Evolutionary conservation across 2,797 vertebrate genomes (phyloP), one percentile per base, ranked within the genome.

Genomic region (Sebastes matsubarae): DNA sequence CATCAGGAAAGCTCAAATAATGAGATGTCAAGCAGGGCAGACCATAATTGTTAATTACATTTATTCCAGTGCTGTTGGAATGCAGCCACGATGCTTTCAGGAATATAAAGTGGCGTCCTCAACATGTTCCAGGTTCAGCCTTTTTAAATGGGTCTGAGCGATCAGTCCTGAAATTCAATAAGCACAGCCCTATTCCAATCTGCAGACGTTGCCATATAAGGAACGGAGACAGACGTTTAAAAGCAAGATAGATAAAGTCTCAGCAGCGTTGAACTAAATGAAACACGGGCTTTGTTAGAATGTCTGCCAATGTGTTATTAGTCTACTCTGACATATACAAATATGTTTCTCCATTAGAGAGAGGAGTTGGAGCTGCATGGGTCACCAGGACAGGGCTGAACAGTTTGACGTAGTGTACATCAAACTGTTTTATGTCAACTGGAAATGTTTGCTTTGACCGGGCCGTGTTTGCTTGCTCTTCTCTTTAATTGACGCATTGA

Each of bases 31-130:
- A 92, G 89, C 91, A 30, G 92, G 90, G 90, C 92, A 87, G 86
- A 67, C 88, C 84, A 85, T 94, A 94, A 94, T 95, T 95, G 93
- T 95, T 95, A 92, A 94, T 95, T 94, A 90, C 91, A 94, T 95
- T 95, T 94, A 94, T 94, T 90, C 87, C 92, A 61, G 88, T 77
- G 90, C 89, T 82, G 88, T 88, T 95, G 94, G 94, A 95, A 76
- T 29, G 63, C 83, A 55, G 93, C 94, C 94, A 95, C 27, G 36
- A 84, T 92, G 92, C 93, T 95, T 95, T 95, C 92, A 94, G 89
- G 89, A 93, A 94, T 94, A 94, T 91, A 93, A 92, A 95, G 93
- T 88, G 93, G 87, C 87, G 90, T 91, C 93, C 88, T 94, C 91
- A 91, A 93, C 90, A 89, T 92, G 90, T 89, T 93, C 85, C 82